phyloP scores from a whole-genome alignment of 2,797 vertebrate genomes.

The Hydrocynus forskahlii region DNA sequence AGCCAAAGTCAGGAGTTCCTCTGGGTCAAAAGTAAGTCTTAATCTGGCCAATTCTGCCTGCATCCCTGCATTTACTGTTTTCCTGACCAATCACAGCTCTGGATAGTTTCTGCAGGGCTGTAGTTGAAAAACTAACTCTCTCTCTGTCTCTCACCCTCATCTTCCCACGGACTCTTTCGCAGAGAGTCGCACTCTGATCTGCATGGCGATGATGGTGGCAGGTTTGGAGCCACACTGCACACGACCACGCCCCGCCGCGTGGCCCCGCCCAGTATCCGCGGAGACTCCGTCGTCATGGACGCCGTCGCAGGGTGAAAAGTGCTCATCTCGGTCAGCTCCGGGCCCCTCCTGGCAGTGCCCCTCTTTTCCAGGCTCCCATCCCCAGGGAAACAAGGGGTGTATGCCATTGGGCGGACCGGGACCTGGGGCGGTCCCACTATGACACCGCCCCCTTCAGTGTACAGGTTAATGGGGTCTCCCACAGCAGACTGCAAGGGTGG shows the following conservation, averaged over 20 bases:
- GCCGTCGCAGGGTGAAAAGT: slow-evolving; percentile 84
- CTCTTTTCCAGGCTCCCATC: slow-evolving; percentile 91
- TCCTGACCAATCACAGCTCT: no score
- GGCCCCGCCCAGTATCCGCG: slow-evolving; percentile 83
- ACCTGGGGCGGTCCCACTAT: slow-evolving; percentile 87
- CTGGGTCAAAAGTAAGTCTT: no score
- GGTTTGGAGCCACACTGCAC: slow-evolving; percentile 65
- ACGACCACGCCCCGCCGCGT: slow-evolving; percentile 90
- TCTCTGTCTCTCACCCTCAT: slow-evolving; percentile 79
- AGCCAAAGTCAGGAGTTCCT: no score
- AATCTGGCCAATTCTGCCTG: no score
- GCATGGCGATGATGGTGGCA: slow-evolving; percentile 78
- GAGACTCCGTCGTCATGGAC: slow-evolving; percentile 78
- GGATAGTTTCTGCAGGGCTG: no score
- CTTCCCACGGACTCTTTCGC: slow-evolving; percentile 91
- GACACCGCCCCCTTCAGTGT: slow-evolving; percentile 79
- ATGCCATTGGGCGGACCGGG: slow-evolving; percentile 94
- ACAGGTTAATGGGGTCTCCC: slow-evolving; percentile 88
- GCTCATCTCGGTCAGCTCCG: slow-evolving; percentile 94
- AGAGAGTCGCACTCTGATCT: slow-evolving; percentile 94
- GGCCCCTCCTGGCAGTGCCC: slow-evolving; percentile 80
- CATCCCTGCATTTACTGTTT: no score
- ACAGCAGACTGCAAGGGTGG: slow-evolving; percentile 83
- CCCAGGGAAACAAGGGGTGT: slow-evolving; percentile 93
- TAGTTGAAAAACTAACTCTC: no score